Percentiles rank a stretch among this genome's conserved stretches.
phyloP scores from a whole-genome alignment of 2,113 vertebrate genomes.

The Gasterosteus nipponicus region DNA sequence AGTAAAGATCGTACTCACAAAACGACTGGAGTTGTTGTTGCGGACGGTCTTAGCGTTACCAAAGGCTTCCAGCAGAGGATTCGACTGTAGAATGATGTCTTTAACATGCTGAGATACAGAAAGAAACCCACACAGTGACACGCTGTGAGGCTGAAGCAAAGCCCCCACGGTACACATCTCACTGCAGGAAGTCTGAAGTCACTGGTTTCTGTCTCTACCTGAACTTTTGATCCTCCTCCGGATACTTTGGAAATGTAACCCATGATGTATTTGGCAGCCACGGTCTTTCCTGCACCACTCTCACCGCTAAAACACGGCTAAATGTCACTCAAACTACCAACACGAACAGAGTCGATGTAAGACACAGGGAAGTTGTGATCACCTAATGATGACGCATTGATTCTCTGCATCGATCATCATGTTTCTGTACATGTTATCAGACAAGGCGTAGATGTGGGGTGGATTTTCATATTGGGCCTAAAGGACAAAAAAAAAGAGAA shows the following conservation, averaged over 20 bases:
- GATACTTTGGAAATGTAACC: conserved; percentile 99
- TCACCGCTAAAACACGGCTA: conserved; percentile 84
- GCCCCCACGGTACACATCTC: too few species aligned
- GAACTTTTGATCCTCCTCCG: conserved; percentile 93
- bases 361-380: background rate
- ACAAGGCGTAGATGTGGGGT: conserved; percentile 94
- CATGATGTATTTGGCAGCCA: conserved; percentile 99
- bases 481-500: background rate
- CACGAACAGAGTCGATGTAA: background rate
- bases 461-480: conserved; percentile 99
- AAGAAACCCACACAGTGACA: conserved; percentile 7
- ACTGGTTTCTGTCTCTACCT: conserved; percentile 79
- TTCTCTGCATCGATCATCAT: conserved; percentile 98
- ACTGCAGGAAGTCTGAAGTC: background rate
- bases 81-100: conserved; percentile 87
- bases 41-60: conserved; percentile 86
- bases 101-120: conserved; percentile 80
- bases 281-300: conserved; percentile 96
- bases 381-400: conserved; percentile 95
- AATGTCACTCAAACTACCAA: background rate
- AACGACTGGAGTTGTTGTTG: conserved; percentile 88
- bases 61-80: conserved; percentile 85
- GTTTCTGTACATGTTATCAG: conserved; percentile 97
- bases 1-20: conserved; percentile 76
- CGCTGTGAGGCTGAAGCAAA: background rate